Conservation (phyloP, 2,888 invertebrate species). For the Chloroclystis v-ata region DNA sequence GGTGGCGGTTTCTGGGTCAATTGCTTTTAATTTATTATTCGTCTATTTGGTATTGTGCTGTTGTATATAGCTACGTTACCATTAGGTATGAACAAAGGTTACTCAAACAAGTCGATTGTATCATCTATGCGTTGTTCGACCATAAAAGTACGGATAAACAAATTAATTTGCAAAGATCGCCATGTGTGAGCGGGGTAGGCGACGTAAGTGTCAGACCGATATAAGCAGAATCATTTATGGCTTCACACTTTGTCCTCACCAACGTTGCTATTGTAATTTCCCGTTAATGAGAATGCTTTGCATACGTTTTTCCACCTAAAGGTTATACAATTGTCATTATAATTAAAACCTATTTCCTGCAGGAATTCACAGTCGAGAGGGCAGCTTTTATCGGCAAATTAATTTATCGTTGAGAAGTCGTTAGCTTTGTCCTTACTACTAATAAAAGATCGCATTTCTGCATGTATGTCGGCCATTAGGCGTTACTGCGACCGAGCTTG, state of each 20-base stretch:
- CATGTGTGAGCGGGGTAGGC: too few relatives aligned
- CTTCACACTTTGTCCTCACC: conserved; percentile 13
- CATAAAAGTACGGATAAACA: too few relatives aligned
- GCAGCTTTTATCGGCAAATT: conserved; percentile 45
- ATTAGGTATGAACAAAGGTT: background rate
- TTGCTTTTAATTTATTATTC: conserved; percentile 25
- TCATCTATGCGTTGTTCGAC: too few relatives aligned
- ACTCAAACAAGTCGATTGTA: too few relatives aligned
- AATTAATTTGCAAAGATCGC: too few relatives aligned
- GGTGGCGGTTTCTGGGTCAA: conserved; percentile 39
- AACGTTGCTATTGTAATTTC: conserved; percentile 13
- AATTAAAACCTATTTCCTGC: conserved; percentile 38
- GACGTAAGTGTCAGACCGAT: too few relatives aligned
- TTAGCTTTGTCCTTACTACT: conserved; percentile 42
- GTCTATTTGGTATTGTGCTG: conserved; percentile 10
- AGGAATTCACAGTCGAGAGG: conserved; percentile 30
- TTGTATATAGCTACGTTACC: background rate
- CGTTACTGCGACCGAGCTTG: conserved; percentile 38
- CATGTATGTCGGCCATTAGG: conserved; percentile 46
- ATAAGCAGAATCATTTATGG: conserved; percentile 19
- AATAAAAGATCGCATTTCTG: conserved; percentile 38
- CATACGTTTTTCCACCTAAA: conserved; percentile 36
- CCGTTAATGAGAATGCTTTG: conserved; percentile 28
- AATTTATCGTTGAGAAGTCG: conserved; percentile 47
- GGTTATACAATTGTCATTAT: conserved; percentile 39